Conservation (phyloP, 2,888 invertebrate species). For the Amiota minor region DNA sequence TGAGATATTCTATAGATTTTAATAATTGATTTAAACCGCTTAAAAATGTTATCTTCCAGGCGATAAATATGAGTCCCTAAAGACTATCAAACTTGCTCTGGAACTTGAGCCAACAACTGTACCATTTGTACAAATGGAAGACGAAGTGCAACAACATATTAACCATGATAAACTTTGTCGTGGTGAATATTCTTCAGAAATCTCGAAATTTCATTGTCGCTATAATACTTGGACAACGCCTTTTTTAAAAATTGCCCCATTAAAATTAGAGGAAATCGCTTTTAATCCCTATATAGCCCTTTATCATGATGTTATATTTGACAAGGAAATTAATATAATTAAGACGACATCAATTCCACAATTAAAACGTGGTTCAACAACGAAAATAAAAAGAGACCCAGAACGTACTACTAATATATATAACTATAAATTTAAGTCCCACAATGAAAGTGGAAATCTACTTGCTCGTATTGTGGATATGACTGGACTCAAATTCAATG, state of each 20-base stretch:
- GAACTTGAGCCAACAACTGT: neutral
- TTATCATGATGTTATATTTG: conserved; percentile 40
- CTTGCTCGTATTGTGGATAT: conserved; percentile 52
- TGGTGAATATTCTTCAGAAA: conserved; percentile 13
- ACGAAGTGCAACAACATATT: neutral
- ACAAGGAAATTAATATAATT: conserved; percentile 33
- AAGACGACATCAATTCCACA: neutral
- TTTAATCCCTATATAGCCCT: conserved; percentile 41
- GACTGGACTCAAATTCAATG: conserved; percentile 47
- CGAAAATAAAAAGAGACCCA: neutral
- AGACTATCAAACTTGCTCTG: neutral
- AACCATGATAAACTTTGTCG: conserved; percentile 38
- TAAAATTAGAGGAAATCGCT: conserved; percentile 45
- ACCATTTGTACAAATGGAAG: neutral
- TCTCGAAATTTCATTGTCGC: conserved; percentile 36
- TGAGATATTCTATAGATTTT: neutral
- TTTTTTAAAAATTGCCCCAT: conserved; percentile 44
- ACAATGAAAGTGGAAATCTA: conserved; percentile 23
- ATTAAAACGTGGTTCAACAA: neutral
- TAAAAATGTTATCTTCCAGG: neutral
- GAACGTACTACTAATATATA: neutral
- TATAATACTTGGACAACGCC: conserved; percentile 20
- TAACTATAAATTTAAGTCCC: neutral
- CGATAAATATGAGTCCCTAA: neutral
- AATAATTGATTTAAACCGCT: neutral